Evolutionary conservation across 2,797 vertebrate species (phyloP), one percentile per base, ranked within the genome.

Genomic region (Cirrhinus molitorella): DNA sequence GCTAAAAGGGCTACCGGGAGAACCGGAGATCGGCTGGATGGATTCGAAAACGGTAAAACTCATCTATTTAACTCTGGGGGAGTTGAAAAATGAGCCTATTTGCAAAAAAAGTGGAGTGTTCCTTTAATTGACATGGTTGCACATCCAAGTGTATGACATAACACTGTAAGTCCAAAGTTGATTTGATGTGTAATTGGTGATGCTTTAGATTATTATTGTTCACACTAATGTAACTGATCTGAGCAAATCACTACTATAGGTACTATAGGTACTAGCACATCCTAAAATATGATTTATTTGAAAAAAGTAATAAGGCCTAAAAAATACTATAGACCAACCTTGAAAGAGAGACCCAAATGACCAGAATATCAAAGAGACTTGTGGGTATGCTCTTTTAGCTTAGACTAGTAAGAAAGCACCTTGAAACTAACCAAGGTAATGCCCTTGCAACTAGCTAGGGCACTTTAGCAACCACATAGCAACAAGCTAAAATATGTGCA

Each of bases 401-500:
- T 40, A 40, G 37, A 59, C 23, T 25, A 59, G 23, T 25, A 25
- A 59, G 23, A 23, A 25, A 59, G 23, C 23, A 25, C 57, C 4
- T 59, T 59, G 57, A 59, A 59, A 25, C 12, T 21, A 59, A 59
- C 23, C n/a, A 59, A 59, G 57, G 57, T 59, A 14, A 59, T 59
- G 23, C 57, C 57, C 57, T 23, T 59, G 5, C 57, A 59, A 59
- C 12, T 14, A 59, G 57, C 12, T 6, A 59, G n/a, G 57, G 25
- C 57, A 59, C 57, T 59, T 59, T 25, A 25, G 12, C 23, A 59
- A 59, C 57, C 57, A 59, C n/a, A 59, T 59, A 59, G 57, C 23
- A 59, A 59, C 57, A 59, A 13, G 57, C 23, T 59, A 59, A 59
- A 59, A 59, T 59, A 59, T 59, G 23, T 59, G 57, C 23, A 59